Conservation (phyloP, 2,888 invertebrate species). For the Synanthedon myopaeformis region DNA sequence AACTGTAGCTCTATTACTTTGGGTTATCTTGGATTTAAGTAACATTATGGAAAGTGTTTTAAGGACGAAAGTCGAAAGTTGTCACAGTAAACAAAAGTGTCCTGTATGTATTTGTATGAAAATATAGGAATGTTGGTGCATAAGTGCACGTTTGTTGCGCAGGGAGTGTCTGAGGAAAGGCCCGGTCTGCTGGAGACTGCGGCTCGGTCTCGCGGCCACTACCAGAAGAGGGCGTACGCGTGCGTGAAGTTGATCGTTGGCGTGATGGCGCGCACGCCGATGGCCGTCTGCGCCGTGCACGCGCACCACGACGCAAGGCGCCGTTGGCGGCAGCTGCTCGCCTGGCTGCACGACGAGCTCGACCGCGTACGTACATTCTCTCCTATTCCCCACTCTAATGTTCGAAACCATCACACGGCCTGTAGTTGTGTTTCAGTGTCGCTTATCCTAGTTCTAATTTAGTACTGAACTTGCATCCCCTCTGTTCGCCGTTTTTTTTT, state of each 20-base stretch:
- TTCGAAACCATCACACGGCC: too few species aligned
- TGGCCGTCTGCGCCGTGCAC: conserved; percentile 84
- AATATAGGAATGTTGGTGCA: neutral
- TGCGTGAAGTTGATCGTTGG: conserved; percentile 96
- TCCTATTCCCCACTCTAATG: too few species aligned
- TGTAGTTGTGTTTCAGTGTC: too few species aligned
- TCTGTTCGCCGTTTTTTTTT: conserved; percentile 7
- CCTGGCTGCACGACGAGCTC: conserved; percentile 96
- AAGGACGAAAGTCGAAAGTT: too few species aligned
- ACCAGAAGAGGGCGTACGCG: conserved; percentile 96
- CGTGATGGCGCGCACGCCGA: conserved; percentile 86
- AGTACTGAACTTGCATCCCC: neutral
- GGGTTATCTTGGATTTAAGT: too few species aligned
- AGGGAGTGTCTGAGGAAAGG: conserved; percentile 73
- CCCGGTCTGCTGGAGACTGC: conserved; percentile 95
- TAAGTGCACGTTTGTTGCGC: conserved; percentile 1
- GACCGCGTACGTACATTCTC: conserved; percentile 71
- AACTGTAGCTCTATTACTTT: too few species aligned
- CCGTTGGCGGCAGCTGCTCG: conserved; percentile 90
- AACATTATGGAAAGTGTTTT: too few species aligned
- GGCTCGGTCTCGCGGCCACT: conserved; percentile 90
- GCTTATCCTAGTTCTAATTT: too few species aligned
- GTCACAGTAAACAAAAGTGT: too few species aligned
- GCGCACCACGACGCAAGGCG: conserved; percentile 82
- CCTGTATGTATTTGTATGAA: neutral